A percentile compares a stretch with the other conserved stretches of the same genome.
phyloP scores from a whole-genome alignment of 2,888 invertebrate genomes.

The Agriopis leucophaearia region DNA sequence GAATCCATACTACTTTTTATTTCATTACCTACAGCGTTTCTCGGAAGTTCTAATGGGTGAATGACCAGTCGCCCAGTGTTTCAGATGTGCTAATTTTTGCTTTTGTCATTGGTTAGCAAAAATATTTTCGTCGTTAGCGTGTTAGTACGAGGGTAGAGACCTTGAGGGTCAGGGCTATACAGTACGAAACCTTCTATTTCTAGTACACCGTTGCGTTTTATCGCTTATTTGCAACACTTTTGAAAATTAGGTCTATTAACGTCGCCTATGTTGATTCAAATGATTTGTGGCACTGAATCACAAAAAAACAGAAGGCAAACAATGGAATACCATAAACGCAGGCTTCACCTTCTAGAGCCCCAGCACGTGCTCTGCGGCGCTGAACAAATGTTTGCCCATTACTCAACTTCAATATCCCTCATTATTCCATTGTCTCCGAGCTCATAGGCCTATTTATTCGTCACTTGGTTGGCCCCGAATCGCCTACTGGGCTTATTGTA shows the following conservation, averaged over 20 bases:
- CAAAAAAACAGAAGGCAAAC: slow-evolving; percentile 20
- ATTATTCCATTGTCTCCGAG: slow-evolving; percentile 42
- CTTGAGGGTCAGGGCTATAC: slow-evolving; percentile 45
- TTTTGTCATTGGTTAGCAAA: slow-evolving; percentile 73
- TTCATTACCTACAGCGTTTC: slow-evolving; percentile 21
- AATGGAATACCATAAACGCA: slow-evolving; percentile 8
- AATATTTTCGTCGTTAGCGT: slow-evolving; percentile 61
- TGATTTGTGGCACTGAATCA: slow-evolving; percentile 7
- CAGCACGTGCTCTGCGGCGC: slow-evolving; percentile 35
- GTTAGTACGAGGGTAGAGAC: slow-evolving; percentile 52
- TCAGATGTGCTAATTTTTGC: slow-evolving; percentile 74
- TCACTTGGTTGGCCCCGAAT: slow-evolving; percentile 43
- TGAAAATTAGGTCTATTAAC: slow-evolving; percentile 17
- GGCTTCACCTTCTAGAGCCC: slow-evolving; percentile 31
- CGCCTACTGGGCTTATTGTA: slow-evolving; percentile 63
- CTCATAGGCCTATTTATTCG: slow-evolving; percentile 42
- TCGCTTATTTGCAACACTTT: slow-evolving; percentile 15
- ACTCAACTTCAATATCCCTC: slow-evolving; percentile 40
- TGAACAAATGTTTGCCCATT: slow-evolving; percentile 38
- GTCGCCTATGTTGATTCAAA: slow-evolving; percentile 11
- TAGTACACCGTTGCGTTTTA: slow-evolving; percentile 20
- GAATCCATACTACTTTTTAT: slow-evolving; percentile 28
- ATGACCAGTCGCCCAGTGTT: slow-evolving; percentile 67
- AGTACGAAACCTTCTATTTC: slow-evolving; percentile 11
- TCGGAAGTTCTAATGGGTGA: slow-evolving; percentile 60